These are phyloP conservation scores for Branchinecta sandiegonensis DNA, from an alignment of 2,888 invertebrate species.

Conservation along the genomic window DNA sequence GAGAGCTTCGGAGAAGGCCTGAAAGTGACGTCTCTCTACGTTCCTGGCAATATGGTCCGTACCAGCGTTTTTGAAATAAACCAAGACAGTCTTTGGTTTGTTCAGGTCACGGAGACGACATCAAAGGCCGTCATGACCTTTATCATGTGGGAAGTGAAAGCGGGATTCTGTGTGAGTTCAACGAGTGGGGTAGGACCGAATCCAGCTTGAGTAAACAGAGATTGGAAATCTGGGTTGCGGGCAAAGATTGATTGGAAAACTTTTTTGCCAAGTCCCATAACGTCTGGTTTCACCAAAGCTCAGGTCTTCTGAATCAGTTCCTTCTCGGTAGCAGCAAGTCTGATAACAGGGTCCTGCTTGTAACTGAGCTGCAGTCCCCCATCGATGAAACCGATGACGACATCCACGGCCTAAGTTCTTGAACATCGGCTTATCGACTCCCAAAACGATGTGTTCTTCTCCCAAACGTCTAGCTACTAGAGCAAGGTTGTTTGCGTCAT, in stretches of 20 bases:
- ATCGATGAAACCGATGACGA: too few species aligned
- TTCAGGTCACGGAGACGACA: neutral
- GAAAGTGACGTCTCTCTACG: neutral
- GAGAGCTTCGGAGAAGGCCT: constrained; percentile 15
- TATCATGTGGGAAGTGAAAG: neutral
- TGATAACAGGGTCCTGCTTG: neutral
- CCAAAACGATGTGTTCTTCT: too few species aligned
- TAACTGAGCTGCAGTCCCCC: neutral
- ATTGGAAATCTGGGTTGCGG: neutral
- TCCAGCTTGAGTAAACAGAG: neutral
- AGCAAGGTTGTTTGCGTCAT: too few species aligned
- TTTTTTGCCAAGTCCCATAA: constrained; percentile 4
- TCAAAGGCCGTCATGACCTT: neutral
- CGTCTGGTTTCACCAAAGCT: constrained; percentile 2
- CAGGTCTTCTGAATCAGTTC: neutral
- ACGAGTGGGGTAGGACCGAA: constrained; percentile 1
- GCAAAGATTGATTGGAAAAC: neutral
- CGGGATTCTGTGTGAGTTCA: neutral
- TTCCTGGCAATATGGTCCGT: neutral
- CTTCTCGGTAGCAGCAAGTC: constrained; percentile 8
- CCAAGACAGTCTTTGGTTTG: constrained; percentile 3
- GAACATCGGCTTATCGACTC: too few species aligned
- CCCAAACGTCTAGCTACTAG: too few species aligned
- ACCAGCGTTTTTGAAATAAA: neutral
- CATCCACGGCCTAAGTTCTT: too few species aligned